Evolutionary conservation across 2,113 vertebrate genomes (phyloP).

Genomic region (Lagopus muta): DNA sequence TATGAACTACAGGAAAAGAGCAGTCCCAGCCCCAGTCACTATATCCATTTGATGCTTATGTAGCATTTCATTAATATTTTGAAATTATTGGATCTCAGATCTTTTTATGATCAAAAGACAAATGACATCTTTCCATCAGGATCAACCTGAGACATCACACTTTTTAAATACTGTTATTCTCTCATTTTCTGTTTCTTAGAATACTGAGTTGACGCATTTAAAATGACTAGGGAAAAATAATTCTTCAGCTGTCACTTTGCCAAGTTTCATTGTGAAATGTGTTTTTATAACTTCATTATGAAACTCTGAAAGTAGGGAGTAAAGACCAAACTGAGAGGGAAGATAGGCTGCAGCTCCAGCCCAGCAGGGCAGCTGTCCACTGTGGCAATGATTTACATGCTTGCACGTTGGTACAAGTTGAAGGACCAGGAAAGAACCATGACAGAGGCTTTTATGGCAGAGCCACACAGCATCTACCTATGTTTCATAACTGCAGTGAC

Average conservation of each 20-base stretch:
- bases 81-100: conserved; percentile 10
- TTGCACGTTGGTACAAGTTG: background rate
- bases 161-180: conserved; percentile 1
- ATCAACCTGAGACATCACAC: background rate
- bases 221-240: conserved; percentile 30
- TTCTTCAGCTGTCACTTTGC: conserved; percentile 12
- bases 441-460: background rate
- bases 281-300: background rate
- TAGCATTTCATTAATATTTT: conserved; percentile 15
- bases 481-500: background rate
- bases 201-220: background rate
- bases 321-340: background rate
- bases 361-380: background rate
- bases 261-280: conserved; percentile 1
- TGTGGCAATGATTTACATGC: background rate
- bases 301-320: background rate
- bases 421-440: background rate
- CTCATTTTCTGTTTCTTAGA: background rate
- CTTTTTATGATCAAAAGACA: conserved; percentile 10
- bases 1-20: conserved; percentile 1
- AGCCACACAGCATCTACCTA: background rate
- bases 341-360: background rate
- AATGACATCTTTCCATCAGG: conserved; percentile 19
- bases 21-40: background rate
- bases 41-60: background rate